Evolutionary conservation across 2,797 vertebrate genomes (phyloP), one percentile per base, ranked within the genome.

Genomic region (Myotis daubentonii): DNA sequence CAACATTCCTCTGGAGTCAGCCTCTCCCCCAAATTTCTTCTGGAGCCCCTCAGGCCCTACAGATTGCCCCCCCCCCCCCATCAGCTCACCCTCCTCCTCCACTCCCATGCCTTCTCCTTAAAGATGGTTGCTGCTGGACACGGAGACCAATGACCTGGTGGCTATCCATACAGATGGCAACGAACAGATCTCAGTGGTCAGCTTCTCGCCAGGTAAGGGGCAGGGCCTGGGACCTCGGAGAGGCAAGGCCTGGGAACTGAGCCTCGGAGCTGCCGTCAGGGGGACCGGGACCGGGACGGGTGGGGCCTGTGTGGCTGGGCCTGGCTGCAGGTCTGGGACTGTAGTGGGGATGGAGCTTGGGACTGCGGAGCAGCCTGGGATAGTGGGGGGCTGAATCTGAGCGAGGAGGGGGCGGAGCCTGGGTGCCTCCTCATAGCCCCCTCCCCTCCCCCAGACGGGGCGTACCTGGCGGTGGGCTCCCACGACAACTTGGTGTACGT

Each of bases 401-500:
- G 86, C 19, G 49, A 79, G 70, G 91, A 96, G 87, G 94, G 83
- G 93, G 82, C 66, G 10, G 93, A 81, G 95, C 80, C 92, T 88
- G 96, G 92, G 95, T 95, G 87, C 91, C 92, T 97, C 96, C 86
- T 97, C 95, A 96, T 96, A 82, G 93, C 93, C 89, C 88, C 86
- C 89, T 92, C 88, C 94, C 92, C 88, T 95, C 94, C 94, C 91
- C 95, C 57, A 99, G 99, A 99, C 93, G 99, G 99, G 20, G 99
- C 98, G 94, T 99, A 98, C 98, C 98, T 99, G 98, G 99, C 99
- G 2, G 98, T 99, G 47, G 98, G 98, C 65, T 99, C 99, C 93
- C 99, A 99, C 60, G 99, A 99, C 97, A 99, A 99, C 98, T 99
- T 99, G 97, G 98, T 99, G 98, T 99, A 99, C 98, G 98, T 99